Conservation (phyloP, 2,797 vertebrate genomes). For the Oryzias sinensis region DNA sequence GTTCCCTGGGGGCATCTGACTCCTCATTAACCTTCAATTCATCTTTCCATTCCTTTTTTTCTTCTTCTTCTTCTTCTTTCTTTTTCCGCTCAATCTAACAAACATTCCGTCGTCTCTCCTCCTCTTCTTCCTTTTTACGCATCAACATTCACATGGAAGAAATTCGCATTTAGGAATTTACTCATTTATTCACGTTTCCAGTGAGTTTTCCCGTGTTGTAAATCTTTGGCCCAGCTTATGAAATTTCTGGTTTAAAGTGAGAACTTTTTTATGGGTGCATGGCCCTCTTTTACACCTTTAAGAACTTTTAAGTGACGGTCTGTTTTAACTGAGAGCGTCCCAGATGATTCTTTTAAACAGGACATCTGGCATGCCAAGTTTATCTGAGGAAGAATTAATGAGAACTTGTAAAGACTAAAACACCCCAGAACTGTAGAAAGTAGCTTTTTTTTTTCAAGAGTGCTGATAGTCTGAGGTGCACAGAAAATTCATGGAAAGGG, state of each 20-base stretch:
- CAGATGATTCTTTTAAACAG: neutral
- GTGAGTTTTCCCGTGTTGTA: neutral
- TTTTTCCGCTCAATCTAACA: constrained; percentile 22
- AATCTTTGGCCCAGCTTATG: constrained; percentile 15
- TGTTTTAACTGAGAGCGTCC: too few relatives aligned
- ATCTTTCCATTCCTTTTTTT: constrained; percentile 48
- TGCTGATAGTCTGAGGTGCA: too few relatives aligned
- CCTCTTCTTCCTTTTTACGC: constrained; percentile 8
- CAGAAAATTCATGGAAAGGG: too few relatives aligned
- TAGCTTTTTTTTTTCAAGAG: too few relatives aligned
- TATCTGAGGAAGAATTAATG: neutral
- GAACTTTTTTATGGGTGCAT: neutral
- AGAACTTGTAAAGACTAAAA: neutral
- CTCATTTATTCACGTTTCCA: constrained; percentile 17
- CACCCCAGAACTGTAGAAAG: too few relatives aligned
- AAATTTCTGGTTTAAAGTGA: constrained; percentile 18
- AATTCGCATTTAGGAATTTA: constrained; percentile 19
- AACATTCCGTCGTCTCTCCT: constrained; percentile 25
- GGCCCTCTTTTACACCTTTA: constrained; percentile 2
- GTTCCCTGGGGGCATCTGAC: constrained; percentile 49
- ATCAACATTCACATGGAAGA: constrained; percentile 46
- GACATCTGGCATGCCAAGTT: neutral
- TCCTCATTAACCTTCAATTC: constrained; percentile 68
- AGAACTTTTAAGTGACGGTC: too few relatives aligned
- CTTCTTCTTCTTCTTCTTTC: constrained; percentile 16